Conservation (phyloP, 2,888 invertebrate species). For the Morpho achilles region DNA sequence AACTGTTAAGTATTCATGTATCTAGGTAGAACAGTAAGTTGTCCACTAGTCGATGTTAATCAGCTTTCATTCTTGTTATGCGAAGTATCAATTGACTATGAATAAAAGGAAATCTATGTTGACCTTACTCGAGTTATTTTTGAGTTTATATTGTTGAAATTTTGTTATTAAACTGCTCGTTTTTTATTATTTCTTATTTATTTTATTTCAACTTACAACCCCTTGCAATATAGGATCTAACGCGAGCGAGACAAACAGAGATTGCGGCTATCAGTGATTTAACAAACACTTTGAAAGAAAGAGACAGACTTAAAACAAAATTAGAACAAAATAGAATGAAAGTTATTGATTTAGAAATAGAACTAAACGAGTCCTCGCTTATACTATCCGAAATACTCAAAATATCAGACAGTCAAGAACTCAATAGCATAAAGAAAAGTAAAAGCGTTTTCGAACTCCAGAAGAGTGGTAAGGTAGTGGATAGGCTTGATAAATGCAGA, state of each 20-base stretch:
- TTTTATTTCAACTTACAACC: conserved; percentile 58
- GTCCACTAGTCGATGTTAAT: conserved; percentile 74
- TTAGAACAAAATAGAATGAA: conserved; percentile 66
- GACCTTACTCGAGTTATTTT: conserved; percentile 61
- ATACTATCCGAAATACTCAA: conserved; percentile 71
- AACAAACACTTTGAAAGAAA: conserved; percentile 51
- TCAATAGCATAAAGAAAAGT: conserved; percentile 58
- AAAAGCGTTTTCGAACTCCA: conserved; percentile 71
- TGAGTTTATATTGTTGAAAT: conserved; percentile 63
- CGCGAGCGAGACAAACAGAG: conserved; percentile 61
- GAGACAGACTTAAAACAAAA: conserved; percentile 55
- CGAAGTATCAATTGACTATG: conserved; percentile 56
- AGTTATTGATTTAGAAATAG: conserved; percentile 73
- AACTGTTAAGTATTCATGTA: conserved; percentile 75
- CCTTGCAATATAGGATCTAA: conserved; percentile 58
- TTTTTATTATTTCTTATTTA: conserved; percentile 48
- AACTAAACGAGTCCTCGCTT: conserved; percentile 74
- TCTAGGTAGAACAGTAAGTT: conserved; percentile 71
- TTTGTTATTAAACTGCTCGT: conserved; percentile 58
- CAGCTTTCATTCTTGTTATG: conserved; percentile 71
- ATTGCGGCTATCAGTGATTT: conserved; percentile 59
- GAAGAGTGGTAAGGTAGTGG: conserved; percentile 80
- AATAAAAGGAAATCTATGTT: conserved; percentile 56
- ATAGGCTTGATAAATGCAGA: conserved; percentile 76
- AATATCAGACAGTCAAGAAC: conserved; percentile 62